These are phyloP conservation scores for Nerophis lumbriciformis DNA, from an alignment of 2,113 vertebrate genomes.

Conservation along the genomic window DNA sequence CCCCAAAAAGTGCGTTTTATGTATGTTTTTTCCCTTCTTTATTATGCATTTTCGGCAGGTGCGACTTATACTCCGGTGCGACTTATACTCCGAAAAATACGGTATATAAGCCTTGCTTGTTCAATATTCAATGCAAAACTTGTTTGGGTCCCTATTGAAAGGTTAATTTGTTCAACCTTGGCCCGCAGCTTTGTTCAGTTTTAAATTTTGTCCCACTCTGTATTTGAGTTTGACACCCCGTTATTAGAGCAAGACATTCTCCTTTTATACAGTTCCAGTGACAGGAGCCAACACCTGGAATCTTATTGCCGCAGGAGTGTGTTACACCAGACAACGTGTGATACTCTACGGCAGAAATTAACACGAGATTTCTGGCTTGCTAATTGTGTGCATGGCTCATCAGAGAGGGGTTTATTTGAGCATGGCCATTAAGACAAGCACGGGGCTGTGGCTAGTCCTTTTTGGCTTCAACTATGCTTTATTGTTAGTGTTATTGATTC, in stretches of 20 bases:
- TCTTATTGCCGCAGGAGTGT: constrained; percentile 28
- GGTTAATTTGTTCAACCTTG: too few species aligned
- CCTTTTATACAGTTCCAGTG: constrained; percentile 37
- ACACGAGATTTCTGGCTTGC: constrained; percentile 55
- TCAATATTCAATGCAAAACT: too few species aligned
- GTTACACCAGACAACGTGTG: constrained; percentile 43
- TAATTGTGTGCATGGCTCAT: constrained; percentile 71
- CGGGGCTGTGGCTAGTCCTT: constrained; percentile 51
- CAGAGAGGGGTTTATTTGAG: constrained; percentile 73
- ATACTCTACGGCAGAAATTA: constrained; percentile 58
- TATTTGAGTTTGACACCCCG: too few species aligned
- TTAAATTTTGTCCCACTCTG: too few species aligned
- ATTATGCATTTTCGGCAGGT: too few species aligned
- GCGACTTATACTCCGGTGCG: too few species aligned
- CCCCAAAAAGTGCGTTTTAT: too few species aligned
- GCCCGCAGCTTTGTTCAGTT: too few species aligned
- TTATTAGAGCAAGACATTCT: constrained; percentile 6
- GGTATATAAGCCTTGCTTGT: too few species aligned
- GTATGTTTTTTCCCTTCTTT: too few species aligned
- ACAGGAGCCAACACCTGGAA: constrained; percentile 39
- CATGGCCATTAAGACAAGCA: constrained; percentile 67
- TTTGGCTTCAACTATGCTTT: not conserved
- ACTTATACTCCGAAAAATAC: too few species aligned
- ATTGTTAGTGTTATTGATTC: not conserved
- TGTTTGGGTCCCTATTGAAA: too few species aligned